Evolutionary conservation across 2,113 vertebrate genomes (phyloP).

Genomic region (Ailuropoda melanoleuca): DNA sequence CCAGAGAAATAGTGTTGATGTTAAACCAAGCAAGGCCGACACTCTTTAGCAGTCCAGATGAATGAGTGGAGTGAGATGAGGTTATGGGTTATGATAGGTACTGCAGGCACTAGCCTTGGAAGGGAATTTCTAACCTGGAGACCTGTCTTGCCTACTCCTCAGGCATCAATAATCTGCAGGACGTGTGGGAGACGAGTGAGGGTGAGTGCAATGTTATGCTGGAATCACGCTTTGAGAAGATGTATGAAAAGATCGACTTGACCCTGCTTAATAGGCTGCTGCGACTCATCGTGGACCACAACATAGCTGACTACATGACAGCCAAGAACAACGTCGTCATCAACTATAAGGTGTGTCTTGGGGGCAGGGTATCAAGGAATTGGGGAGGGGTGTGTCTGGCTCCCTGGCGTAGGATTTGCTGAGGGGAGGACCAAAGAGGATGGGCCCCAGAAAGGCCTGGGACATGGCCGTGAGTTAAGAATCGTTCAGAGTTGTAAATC

Average conservation of each 20-base stretch:
- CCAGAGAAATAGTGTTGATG: not conserved
- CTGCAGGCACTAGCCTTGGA: not conserved
- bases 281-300: slow-evolving; percentile 99
- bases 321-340: slow-evolving; percentile 99
- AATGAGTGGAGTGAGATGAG: not conserved
- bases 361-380: not conserved
- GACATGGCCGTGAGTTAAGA: not conserved
- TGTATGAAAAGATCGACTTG: slow-evolving; percentile 99
- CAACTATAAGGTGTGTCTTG: slow-evolving; percentile 94
- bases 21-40: not conserved
- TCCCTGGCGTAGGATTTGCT: not conserved
- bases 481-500: not conserved
- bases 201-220: slow-evolving; percentile 99
- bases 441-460: not conserved
- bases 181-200: slow-evolving; percentile 98
- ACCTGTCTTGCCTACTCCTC: not conserved
- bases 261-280: slow-evolving; percentile 97
- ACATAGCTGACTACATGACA: slow-evolving; percentile 99
- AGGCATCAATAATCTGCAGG: slow-evolving; percentile 99
- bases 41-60: not conserved
- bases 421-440: not conserved
- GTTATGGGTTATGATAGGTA: not conserved
- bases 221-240: slow-evolving; percentile 99
- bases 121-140: not conserved
- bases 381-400: not conserved